These are phyloP conservation scores for Spea multiplicata DNA, from an alignment of 2,113 vertebrate genomes.

Conservation along the genomic window DNA sequence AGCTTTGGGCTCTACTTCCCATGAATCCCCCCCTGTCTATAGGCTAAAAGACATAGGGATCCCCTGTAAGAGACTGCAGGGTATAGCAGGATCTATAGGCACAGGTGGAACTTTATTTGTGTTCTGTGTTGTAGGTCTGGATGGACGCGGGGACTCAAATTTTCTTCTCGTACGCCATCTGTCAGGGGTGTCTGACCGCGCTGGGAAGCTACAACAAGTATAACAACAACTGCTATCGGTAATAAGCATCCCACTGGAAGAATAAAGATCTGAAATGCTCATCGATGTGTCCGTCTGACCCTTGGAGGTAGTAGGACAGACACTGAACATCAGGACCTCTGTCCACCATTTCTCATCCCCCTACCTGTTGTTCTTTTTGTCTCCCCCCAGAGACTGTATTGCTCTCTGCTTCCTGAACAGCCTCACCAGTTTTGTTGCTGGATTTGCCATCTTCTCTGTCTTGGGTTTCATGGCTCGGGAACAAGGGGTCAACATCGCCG, in stretches of 20 bases:
- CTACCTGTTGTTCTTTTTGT: neutral
- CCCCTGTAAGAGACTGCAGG: no score
- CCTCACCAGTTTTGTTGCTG: constrained; percentile 79
- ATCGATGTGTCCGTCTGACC: no score
- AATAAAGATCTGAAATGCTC: no score
- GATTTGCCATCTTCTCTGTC: constrained; percentile 84
- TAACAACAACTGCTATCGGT: constrained; percentile 91
- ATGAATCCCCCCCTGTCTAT: no score
- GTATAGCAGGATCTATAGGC: no score
- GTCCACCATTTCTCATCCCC: no score
- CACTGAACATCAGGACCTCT: no score
- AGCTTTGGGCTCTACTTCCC: no score
- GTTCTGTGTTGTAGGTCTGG: constrained; percentile 74
- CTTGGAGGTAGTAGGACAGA: no score
- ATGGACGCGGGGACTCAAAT: constrained; percentile 83
- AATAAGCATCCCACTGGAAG: neutral
- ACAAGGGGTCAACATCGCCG: constrained; percentile 57
- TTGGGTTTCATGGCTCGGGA: constrained; percentile 77
- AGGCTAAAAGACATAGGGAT: no score
- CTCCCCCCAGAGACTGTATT: constrained; percentile 73
- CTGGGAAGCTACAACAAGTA: constrained; percentile 94
- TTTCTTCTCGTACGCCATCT: constrained; percentile 83
- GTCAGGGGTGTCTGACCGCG: constrained; percentile 82
- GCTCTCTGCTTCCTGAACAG: constrained; percentile 82
- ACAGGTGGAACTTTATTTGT: neutral